A percentile compares a stretch with the other conserved stretches of the same genome.
These are phyloP conservation scores for Tinamus major DNA, from an alignment of 2,797 vertebrate genomes.

Conservation along the genomic window DNA sequence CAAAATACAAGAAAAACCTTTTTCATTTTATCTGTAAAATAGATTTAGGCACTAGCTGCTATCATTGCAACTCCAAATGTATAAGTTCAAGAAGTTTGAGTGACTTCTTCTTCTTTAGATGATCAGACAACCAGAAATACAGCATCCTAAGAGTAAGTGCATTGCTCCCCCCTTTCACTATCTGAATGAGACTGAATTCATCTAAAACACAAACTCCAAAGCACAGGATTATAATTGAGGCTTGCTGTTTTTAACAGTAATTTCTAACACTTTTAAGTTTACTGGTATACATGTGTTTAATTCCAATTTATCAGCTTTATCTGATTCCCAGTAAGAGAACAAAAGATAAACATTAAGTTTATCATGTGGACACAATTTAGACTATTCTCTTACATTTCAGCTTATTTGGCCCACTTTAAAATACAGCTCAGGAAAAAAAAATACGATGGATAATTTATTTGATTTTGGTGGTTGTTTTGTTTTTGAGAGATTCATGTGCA, in stretches of 20 bases:
- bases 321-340: not conserved
- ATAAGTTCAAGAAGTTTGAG: not conserved
- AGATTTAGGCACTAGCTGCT: not conserved
- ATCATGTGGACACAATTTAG: not conserved
- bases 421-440: not conserved
- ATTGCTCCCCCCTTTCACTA: rapidly evolving
- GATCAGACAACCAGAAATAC: rapidly evolving
- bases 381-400: not conserved
- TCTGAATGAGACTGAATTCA: not conserved
- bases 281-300: not conserved
- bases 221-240: not conserved
- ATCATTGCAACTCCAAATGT: rapidly evolving
- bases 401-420: not conserved
- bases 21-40: not conserved
- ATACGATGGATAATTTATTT: not conserved
- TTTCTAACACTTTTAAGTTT: not conserved
- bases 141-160: not conserved
- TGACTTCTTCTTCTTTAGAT: too few species aligned
- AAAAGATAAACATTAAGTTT: not conserved
- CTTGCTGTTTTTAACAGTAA: not conserved
- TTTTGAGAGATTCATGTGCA: not conserved
- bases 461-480: not conserved
- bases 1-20: not conserved
- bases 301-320: slow-evolving; percentile 6
- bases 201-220: not conserved